A percentile compares a stretch with the other conserved stretches of the same genome.
Evolutionary conservation across 2,797 vertebrate genomes (phyloP).

Genomic region (Sorex maritimensis): DNA sequence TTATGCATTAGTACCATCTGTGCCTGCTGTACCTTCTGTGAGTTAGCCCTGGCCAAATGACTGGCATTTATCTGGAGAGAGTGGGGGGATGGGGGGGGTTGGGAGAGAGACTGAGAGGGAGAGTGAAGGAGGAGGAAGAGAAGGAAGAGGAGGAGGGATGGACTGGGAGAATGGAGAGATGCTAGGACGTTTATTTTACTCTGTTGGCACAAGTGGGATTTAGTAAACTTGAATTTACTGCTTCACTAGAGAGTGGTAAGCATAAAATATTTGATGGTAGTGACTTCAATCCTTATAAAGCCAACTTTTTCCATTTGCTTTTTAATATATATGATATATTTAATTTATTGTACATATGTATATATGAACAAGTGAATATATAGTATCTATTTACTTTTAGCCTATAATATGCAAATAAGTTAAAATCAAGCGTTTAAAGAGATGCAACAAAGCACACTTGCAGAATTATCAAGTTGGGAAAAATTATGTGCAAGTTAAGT

Average conservation of each 20-base stretch:
- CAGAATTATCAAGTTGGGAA: conserved; percentile 40
- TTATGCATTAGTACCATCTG: conserved; percentile 99
- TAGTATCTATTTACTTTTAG: conserved; percentile 76
- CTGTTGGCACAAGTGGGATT: conserved; percentile 90
- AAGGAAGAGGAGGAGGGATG: conserved; percentile 82
- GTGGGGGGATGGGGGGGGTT: conserved; percentile 43
- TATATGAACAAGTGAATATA: neutral
- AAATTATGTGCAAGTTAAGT: conserved; percentile 56
- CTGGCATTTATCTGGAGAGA: conserved; percentile 97
- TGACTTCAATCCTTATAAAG: conserved; percentile 55
- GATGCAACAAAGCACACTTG: conserved; percentile 68
- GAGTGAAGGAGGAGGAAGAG: neutral
- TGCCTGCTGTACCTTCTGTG: conserved; percentile 98
- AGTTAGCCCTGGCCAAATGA: conserved; percentile 95
- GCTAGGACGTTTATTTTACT: conserved; percentile 89
- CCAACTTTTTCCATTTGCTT: conserved; percentile 18
- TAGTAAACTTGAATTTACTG: conserved; percentile 74
- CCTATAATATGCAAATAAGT: conserved; percentile 53
- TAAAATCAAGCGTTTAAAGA: conserved; percentile 72
- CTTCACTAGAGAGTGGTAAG: conserved; percentile 57
- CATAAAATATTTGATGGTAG: conserved; percentile 89
- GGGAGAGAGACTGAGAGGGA: conserved; percentile 81
- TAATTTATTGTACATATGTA: neutral
- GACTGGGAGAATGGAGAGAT: conserved; percentile 76
- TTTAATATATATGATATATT: neutral